Evolutionary conservation across 2,888 invertebrate genomes (phyloP).

Genomic region (Cryptophagus acutangulus): DNA sequence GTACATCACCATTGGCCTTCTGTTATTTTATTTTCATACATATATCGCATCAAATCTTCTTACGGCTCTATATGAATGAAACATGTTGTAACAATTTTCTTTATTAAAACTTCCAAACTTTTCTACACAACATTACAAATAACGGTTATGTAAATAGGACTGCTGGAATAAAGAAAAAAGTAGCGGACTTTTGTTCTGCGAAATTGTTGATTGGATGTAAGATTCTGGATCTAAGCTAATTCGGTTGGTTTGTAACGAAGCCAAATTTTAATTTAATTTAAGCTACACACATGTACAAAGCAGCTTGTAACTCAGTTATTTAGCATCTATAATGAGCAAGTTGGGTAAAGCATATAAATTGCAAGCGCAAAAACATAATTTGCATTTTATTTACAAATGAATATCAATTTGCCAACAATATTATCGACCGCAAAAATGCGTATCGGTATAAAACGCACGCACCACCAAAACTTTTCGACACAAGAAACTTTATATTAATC

Average conservation of each 20-base stretch:
- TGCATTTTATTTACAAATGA: conserved; percentile 9
- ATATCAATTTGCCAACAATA: neutral
- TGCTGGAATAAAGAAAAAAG: too few species aligned
- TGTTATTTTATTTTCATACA: conserved; percentile 3
- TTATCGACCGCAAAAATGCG: neutral
- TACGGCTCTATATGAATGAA: too few species aligned
- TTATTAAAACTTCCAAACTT: too few species aligned
- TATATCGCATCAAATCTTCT: too few species aligned
- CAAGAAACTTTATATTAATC: neutral
- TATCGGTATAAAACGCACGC: neutral
- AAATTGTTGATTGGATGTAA: neutral
- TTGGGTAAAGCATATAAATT: conserved; percentile 5
- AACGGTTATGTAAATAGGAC: too few species aligned
- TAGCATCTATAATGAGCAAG: conserved; percentile 8
- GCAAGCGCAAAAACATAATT: conserved; percentile 6
- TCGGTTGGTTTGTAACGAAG: conserved; percentile 7
- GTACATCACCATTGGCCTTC: conserved; percentile 9
- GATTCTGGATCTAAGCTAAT: conserved; percentile 3
- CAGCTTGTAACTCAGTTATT: conserved; percentile 8
- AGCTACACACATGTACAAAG: conserved; percentile 8
- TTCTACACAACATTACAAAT: too few species aligned
- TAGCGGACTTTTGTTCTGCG: neutral
- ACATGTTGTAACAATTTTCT: too few species aligned
- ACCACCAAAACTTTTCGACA: neutral
- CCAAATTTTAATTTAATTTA: conserved; percentile 5